These are phyloP conservation scores for Anastrepha obliqua DNA, from an alignment of 1,140 invertebrate genomes.

Conservation along the genomic window DNA sequence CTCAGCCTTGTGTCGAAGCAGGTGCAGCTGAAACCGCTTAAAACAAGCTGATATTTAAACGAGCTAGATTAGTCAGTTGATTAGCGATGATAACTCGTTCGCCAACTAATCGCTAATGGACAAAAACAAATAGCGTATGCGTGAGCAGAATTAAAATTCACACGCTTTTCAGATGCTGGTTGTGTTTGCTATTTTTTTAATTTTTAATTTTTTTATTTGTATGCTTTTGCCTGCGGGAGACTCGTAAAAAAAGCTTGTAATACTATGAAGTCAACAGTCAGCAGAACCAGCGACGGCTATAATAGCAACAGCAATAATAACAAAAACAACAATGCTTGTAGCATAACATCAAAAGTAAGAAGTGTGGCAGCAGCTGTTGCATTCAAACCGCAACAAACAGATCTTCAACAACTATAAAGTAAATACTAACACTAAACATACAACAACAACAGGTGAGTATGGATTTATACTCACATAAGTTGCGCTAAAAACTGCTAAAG, in stretches of 20 bases:
- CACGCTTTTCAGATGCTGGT: background rate
- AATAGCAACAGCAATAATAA: background rate
- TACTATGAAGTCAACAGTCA: background rate
- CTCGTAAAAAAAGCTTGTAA: background rate
- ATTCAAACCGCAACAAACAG: constrained; percentile 36
- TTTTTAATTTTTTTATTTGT: background rate
- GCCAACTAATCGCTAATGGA: background rate
- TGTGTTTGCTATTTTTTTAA: background rate
- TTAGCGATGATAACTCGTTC: constrained; percentile 1
- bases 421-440: background rate
- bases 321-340: background rate
- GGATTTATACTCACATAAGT: background rate
- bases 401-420: constrained; percentile 48
- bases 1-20: constrained; percentile 31
- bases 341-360: background rate
- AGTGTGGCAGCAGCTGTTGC: constrained; percentile 42
- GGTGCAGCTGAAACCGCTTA: constrained; percentile 10
- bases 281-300: background rate
- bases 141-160: constrained; percentile 40
- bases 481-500: background rate
- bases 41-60: constrained; percentile 41
- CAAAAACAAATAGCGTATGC: constrained; percentile 27
- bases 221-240: background rate
- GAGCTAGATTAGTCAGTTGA: constrained; percentile 30
- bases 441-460: background rate